A percentile compares a stretch with the other conserved stretches of the same genome.
Conservation (phyloP, 1,140 invertebrate genomes). For the Drosophila sturtevanti region DNA sequence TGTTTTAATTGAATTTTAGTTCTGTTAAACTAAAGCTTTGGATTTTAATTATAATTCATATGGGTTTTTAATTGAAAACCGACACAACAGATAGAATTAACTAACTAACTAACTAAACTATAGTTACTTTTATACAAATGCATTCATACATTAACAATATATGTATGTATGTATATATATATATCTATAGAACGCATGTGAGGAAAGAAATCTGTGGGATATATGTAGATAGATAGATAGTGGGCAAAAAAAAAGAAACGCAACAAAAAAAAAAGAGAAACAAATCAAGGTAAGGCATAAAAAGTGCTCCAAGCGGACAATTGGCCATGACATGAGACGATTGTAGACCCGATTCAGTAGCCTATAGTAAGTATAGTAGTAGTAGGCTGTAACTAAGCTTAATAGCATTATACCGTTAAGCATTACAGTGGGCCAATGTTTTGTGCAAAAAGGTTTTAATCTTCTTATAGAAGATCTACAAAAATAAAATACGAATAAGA, state of each 20-base stretch:
- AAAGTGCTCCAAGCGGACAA: slow-evolving; percentile 66
- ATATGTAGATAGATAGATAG: background rate
- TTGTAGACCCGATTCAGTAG: background rate
- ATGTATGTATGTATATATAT: too few relatives aligned
- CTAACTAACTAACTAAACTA: too few relatives aligned
- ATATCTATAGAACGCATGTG: background rate
- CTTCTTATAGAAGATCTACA: background rate
- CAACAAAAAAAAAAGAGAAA: background rate
- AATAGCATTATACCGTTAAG: slow-evolving; percentile 37
- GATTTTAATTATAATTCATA: slow-evolving; percentile 61
- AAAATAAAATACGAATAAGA: background rate
- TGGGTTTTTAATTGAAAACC: slow-evolving; percentile 61
- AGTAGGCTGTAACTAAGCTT: slow-evolving; percentile 13
- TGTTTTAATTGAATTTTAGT: slow-evolving; percentile 53
- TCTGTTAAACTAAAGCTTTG: slow-evolving; percentile 19
- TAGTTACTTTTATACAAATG: too few relatives aligned
- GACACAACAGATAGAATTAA: background rate
- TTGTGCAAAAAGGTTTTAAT: background rate
- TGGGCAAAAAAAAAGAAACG: too few relatives aligned
- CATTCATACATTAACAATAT: too few relatives aligned
- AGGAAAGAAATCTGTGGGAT: slow-evolving; percentile 1
- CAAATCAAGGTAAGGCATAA: slow-evolving; percentile 30
- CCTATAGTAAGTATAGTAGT: too few relatives aligned
- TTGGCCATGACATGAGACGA: slow-evolving; percentile 51
- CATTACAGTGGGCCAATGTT: slow-evolving; percentile 22